Conservation (phyloP, 2,888 invertebrate species). For the Amaurobius ferox region DNA sequence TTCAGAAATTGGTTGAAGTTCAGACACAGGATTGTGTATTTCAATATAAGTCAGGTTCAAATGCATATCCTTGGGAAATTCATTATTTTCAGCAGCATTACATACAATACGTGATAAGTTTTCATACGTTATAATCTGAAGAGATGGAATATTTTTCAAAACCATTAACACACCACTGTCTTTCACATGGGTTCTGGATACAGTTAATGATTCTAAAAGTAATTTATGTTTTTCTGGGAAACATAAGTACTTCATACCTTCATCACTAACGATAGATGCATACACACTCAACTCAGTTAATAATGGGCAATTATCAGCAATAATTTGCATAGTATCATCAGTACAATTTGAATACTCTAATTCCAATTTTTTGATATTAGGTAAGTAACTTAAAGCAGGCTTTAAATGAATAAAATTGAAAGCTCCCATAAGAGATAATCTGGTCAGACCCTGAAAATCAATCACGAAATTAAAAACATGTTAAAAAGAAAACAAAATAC, state of each 20-base stretch:
- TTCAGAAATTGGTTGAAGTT: background rate
- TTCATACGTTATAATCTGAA: background rate
- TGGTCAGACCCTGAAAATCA: background rate
- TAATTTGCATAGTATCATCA: background rate
- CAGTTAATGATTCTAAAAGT: background rate
- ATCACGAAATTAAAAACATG: too few relatives aligned
- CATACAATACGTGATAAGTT: background rate
- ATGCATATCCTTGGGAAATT: background rate
- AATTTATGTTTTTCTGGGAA: background rate
- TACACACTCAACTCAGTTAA: background rate
- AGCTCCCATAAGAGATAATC: slow-evolving; percentile 7
- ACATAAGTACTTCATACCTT: background rate
- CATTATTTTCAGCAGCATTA: background rate
- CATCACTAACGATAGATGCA: background rate
- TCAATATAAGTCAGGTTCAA: background rate
- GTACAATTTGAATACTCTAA: background rate
- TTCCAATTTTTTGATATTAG: background rate
- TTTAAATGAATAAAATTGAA: background rate
- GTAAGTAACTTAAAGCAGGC: background rate
- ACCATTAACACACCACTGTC: background rate
- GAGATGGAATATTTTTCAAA: background rate
- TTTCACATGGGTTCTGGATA: background rate
- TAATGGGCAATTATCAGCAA: background rate
- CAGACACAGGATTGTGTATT: background rate
- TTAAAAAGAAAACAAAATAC: too few relatives aligned